These are phyloP conservation scores for Lineus longissimus DNA, from an alignment of 1,140 invertebrate species.

Conservation along the genomic window DNA sequence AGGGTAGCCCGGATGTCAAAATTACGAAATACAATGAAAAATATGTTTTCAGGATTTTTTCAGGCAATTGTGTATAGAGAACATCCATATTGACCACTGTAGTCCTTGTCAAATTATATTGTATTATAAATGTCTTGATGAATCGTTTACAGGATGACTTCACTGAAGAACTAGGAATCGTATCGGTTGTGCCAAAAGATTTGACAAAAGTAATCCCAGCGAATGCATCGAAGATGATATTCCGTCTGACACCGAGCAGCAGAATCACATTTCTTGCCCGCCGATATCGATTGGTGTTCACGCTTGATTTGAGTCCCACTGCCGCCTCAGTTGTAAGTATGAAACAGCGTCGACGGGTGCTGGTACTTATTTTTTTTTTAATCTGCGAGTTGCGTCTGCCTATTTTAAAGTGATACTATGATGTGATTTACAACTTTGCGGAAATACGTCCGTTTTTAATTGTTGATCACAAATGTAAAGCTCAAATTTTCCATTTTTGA, in stretches of 20 bases:
- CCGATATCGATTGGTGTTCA: slow-evolving; percentile 70
- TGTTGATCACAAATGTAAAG: too few relatives aligned
- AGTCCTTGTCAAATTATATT: background rate
- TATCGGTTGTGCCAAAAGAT: slow-evolving; percentile 33
- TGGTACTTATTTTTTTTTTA: background rate
- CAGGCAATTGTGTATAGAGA: too few relatives aligned
- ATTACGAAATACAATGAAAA: too few relatives aligned
- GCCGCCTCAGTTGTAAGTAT: slow-evolving; percentile 64
- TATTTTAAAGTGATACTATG: too few relatives aligned
- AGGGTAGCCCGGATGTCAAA: too few relatives aligned
- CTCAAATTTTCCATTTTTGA: too few relatives aligned
- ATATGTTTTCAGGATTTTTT: too few relatives aligned
- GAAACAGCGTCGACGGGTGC: background rate
- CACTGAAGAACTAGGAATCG: slow-evolving; percentile 30
- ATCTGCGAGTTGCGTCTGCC: too few relatives aligned
- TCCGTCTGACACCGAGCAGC: slow-evolving; percentile 57
- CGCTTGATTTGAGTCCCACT: slow-evolving; percentile 78
- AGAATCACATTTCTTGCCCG: slow-evolving; percentile 57
- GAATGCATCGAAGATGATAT: slow-evolving; percentile 12
- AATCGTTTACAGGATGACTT: slow-evolving; percentile 20
- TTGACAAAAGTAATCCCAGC: background rate
- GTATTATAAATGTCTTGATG: background rate
- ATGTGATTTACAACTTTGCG: too few relatives aligned
- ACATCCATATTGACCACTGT: too few relatives aligned
- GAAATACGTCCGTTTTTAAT: too few relatives aligned